Evolutionary conservation across 2,113 vertebrate species (phyloP).

Genomic region (Phylloscopus whistleri): DNA sequence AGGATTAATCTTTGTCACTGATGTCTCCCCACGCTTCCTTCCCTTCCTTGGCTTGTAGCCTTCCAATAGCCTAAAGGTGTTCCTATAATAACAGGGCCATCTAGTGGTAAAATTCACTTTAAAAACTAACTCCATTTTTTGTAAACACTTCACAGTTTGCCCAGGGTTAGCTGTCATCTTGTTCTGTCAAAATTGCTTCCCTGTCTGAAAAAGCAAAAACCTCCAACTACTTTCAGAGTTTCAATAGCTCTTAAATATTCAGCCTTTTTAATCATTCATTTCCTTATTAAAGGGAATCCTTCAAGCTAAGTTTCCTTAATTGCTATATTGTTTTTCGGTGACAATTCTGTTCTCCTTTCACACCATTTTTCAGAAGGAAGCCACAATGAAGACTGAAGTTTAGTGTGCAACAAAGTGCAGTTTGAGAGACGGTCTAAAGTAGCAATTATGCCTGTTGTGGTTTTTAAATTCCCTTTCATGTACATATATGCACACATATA

Average conservation of each 20-base stretch:
- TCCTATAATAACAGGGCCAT: slow-evolving; percentile 43
- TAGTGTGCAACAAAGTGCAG: not conserved
- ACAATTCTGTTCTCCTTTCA: not conserved
- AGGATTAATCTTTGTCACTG: not conserved
- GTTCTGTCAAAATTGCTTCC: not conserved
- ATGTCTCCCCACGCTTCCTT: not conserved
- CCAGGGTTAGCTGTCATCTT: not conserved
- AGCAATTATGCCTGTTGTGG: not conserved
- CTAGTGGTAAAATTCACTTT: slow-evolving; percentile 39
- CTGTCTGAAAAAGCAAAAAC: not conserved
- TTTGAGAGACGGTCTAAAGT: not conserved
- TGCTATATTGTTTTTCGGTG: not conserved
- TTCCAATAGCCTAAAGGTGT: not conserved
- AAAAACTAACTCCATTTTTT: not conserved
- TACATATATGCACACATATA: not conserved
- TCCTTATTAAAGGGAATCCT: not conserved
- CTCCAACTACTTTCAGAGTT: not conserved
- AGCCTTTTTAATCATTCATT: not conserved
- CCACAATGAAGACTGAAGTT: not conserved
- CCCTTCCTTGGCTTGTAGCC: not conserved
- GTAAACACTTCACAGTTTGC: not conserved
- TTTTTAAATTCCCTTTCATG: not conserved
- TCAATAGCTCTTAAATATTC: not conserved
- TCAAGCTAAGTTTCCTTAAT: not conserved
- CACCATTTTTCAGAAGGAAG: not conserved